Evolutionary conservation across 2,888 invertebrate genomes (phyloP).

Genomic region (Campoletis raptor): DNA sequence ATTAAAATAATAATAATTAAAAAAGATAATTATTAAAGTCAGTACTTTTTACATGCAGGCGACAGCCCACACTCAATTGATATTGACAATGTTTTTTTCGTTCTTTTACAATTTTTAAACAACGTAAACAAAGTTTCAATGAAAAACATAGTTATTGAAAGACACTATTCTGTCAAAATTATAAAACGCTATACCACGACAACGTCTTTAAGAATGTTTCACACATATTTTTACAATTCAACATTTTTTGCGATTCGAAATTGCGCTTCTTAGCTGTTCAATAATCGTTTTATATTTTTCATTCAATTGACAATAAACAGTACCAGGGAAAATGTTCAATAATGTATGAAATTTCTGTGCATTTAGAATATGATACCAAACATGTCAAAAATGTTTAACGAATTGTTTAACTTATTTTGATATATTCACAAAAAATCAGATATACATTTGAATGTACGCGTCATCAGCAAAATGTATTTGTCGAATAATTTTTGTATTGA

Average conservation of each 20-base stretch:
- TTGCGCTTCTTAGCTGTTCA: background rate
- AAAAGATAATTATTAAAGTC: background rate
- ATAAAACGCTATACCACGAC: background rate
- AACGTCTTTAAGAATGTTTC: background rate
- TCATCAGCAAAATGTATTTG: background rate
- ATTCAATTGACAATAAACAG: too few relatives aligned
- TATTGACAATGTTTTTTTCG: background rate
- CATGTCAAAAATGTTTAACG: too few relatives aligned
- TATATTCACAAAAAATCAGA: background rate
- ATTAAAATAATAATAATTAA: background rate
- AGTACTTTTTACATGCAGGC: constrained; percentile 1
- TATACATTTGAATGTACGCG: background rate
- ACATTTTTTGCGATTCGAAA: background rate
- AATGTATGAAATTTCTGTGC: too few relatives aligned
- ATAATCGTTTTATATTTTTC: too few relatives aligned
- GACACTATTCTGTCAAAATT: too few relatives aligned
- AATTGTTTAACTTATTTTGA: background rate
- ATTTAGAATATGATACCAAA: too few relatives aligned
- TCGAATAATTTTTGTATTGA: background rate
- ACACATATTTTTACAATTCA: background rate
- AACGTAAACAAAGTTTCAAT: background rate
- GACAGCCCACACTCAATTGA: background rate
- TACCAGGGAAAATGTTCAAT: too few relatives aligned
- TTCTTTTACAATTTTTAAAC: background rate
- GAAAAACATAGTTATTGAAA: background rate